phyloP scores from a whole-genome alignment of 1,140 invertebrate species.

The Caenorhabditis briggsae region DNA sequence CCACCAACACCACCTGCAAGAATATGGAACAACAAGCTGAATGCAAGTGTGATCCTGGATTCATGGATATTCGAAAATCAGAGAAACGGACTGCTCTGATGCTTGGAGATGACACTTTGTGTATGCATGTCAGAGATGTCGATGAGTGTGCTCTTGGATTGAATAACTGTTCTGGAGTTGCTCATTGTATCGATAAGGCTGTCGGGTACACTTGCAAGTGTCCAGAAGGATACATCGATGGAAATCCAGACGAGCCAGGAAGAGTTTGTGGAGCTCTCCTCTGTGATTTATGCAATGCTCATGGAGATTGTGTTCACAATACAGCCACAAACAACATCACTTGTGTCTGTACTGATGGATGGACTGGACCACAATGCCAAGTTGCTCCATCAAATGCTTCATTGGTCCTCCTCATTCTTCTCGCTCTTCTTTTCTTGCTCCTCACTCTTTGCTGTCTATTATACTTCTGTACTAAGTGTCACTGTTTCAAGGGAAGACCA shows the following conservation, averaged over 20 bases:
- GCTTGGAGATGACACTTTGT: constrained; percentile 70
- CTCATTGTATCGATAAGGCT: constrained; percentile 71
- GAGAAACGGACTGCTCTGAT: constrained; percentile 72
- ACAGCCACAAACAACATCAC: constrained; percentile 76
- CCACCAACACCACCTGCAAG: constrained; percentile 74
- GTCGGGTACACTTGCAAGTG: constrained; percentile 74
- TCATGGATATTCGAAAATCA: constrained; percentile 73
- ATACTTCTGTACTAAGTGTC: constrained; percentile 76
- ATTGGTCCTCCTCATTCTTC: constrained; percentile 73
- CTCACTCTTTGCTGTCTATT: constrained; percentile 74
- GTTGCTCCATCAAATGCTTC: constrained; percentile 72
- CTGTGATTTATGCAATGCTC: constrained; percentile 77
- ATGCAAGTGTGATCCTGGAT: constrained; percentile 75
- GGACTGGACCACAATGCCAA: constrained; percentile 73
- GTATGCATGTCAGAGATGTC: constrained; percentile 72
- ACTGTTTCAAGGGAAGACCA: constrained; percentile 72
- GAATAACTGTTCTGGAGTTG: constrained; percentile 76
- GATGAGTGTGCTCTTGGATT: constrained; percentile 77
- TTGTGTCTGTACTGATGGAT: constrained; percentile 76
- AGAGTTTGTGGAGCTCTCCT: constrained; percentile 75
- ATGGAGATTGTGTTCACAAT: constrained; percentile 76
- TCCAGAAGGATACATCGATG: constrained; percentile 76
- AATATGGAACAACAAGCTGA: constrained; percentile 76
- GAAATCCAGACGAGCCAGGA: constrained; percentile 71
- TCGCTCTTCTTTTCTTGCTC: constrained; percentile 75